phyloP scores from a whole-genome alignment of 2,113 vertebrate genomes.

The Protomyctophum bolini region DNA sequence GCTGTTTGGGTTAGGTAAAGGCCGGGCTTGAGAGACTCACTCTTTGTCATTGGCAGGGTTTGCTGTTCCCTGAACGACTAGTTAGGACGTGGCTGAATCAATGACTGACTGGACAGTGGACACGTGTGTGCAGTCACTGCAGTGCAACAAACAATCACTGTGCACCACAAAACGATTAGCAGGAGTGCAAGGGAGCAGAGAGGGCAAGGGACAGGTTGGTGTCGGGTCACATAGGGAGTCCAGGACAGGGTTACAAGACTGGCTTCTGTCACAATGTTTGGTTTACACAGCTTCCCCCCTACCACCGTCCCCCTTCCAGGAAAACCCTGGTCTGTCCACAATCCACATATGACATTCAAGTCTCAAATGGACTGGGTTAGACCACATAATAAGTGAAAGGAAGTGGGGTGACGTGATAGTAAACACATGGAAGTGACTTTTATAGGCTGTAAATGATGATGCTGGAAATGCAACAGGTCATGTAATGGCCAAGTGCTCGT shows the following conservation, averaged over 20 bases:
- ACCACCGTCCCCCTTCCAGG: background rate
- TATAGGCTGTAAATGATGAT: background rate
- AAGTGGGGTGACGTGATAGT: background rate
- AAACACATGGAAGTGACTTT: background rate
- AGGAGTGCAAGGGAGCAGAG: background rate
- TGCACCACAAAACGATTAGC: slow-evolving; percentile 3
- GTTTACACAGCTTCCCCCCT: slow-evolving; percentile 9
- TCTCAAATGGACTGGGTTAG: background rate
- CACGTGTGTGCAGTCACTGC: background rate
- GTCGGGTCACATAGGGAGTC: background rate
- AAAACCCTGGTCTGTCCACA: background rate
- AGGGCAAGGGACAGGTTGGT: background rate
- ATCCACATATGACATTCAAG: background rate
- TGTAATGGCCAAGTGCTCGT: background rate
- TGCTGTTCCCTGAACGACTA: background rate
- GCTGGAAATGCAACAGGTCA: background rate
- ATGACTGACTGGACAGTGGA: background rate
- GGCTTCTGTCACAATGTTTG: slow-evolving; percentile 3
- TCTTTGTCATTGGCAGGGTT: background rate
- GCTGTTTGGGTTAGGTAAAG: background rate
- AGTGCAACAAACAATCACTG: background rate
- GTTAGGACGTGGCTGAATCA: background rate
- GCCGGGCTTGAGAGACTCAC: background rate
- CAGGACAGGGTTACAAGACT: background rate
- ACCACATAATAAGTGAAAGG: background rate